These are phyloP conservation scores for Hydractinia echinata DNA, from an alignment of 30 jellyfish, hydroid and myxozoan genomes.

Conservation along the genomic window DNA sequence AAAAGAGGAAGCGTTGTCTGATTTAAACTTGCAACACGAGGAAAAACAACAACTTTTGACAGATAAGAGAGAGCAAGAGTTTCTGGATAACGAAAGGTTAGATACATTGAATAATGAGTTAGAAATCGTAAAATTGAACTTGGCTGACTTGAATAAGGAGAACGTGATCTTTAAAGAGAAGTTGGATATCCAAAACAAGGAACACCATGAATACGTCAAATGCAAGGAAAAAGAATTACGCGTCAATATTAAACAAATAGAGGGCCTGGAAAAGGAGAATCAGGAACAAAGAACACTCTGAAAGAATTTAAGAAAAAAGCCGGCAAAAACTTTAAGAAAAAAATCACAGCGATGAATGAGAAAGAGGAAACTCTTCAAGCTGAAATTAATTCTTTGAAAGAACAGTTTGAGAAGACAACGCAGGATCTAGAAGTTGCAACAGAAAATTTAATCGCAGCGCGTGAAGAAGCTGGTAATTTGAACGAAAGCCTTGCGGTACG, in stretches of 20 bases:
- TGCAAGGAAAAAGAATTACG: no score
- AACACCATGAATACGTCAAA: no score
- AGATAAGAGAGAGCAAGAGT: background rate
- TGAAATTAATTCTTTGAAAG: background rate
- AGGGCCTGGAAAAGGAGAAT: constrained; percentile 25
- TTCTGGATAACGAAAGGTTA: background rate
- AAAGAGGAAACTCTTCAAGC: constrained; percentile 8
- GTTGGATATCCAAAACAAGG: no score
- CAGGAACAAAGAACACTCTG: constrained; percentile 19
- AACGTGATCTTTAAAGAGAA: no score
- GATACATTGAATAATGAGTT: no score
- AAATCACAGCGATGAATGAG: constrained; percentile 26
- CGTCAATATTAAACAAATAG: background rate
- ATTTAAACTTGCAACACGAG: background rate
- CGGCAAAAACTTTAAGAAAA: constrained; percentile 21
- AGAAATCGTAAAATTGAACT: no score
- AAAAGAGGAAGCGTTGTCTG: background rate
- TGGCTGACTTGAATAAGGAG: no score
- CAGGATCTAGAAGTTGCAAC: background rate
- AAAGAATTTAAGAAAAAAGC: constrained; percentile 37
- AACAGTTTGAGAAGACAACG: background rate
- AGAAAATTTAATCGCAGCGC: constrained; percentile 4
- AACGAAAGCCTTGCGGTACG: background rate
- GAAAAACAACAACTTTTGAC: background rate
- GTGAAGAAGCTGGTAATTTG: background rate